Evolutionary conservation across 2,113 vertebrate genomes (phyloP), one percentile per base, ranked within the genome.

Genomic region (Lycocorax pyrrhopterus): DNA sequence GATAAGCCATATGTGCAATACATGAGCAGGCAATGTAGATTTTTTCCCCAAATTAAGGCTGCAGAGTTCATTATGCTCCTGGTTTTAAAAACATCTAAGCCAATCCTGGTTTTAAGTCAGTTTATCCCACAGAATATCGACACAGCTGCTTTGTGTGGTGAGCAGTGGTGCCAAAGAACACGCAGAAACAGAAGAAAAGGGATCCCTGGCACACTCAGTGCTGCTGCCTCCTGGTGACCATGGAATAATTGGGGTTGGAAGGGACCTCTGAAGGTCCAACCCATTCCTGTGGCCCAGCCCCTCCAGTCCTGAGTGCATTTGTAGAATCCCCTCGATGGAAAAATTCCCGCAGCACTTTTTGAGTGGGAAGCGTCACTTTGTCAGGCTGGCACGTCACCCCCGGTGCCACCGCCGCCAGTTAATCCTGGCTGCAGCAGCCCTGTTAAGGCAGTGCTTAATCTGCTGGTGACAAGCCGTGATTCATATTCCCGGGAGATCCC

Each of bases 201-300:
- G n/a, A 10, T 53, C 30, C 3, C 11, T 8, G 6, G 47, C 18
- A 0, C 22, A 0, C 62, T 44, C 25, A 4, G 0, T 2, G 1
- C 76, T 52, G 64, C 55, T 47, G 47, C 79, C 83, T 78, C 68
- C 64, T 20, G 35, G 11, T 64, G 62, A 22, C 41, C 30, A 1
- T 0, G 30, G 47, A 20, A 13, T 32, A 23, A 29, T 9, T 56
- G 44, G 72, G 63, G 2, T 33, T 49, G 56, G 18, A 49, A 69
- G 22, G 12, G 13, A 56, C 15, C 18, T 37, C 25, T 4, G 18
- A 20, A 29, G 17, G 23, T 75, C 52, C 66, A 55, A 2, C 63
- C 52, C 62, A 6, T 60, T 37, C 27, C 29, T 10, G 4, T 43
- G 44, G 44, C 32, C 37, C 75, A 32, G 17, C 59, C 69, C 62